Evolutionary conservation across 1,140 invertebrate species (phyloP).

Genomic region (Heliothis subflexa): DNA sequence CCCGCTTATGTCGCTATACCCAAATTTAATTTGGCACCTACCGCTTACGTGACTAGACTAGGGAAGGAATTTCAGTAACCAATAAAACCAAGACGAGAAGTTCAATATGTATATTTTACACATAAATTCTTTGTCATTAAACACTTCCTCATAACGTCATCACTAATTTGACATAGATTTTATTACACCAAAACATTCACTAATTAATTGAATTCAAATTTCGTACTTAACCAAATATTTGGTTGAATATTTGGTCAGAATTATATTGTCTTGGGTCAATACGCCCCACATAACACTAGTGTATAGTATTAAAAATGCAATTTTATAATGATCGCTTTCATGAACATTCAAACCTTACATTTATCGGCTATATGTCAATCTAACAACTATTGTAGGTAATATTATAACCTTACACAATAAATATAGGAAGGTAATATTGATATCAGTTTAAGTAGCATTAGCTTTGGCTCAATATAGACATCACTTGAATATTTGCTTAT

Average conservation of each 20-base stretch:
- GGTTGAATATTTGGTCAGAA: constrained; percentile 70
- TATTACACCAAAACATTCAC: constrained; percentile 60
- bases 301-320: constrained; percentile 50
- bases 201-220: constrained; percentile 60
- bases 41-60: constrained; percentile 17
- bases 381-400: constrained; percentile 41
- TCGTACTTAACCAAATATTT: constrained; percentile 71
- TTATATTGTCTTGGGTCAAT: constrained; percentile 69
- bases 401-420: constrained; percentile 54
- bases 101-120: constrained; percentile 62
- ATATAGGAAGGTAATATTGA: constrained; percentile 47
- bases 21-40: constrained; percentile 37
- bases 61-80: neutral
- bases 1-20: neutral
- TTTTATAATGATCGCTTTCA: constrained; percentile 42
- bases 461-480: constrained; percentile 62
- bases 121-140: constrained; percentile 74
- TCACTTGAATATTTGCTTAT: constrained; percentile 45
- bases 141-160: constrained; percentile 60
- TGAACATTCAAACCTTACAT: constrained; percentile 45
- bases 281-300: constrained; percentile 55
- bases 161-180: constrained; percentile 68
- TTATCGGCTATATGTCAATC: constrained; percentile 24
- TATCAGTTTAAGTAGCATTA: constrained; percentile 58
- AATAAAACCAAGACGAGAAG: constrained; percentile 50